These are phyloP conservation scores for Enteromius anoplus DNA, from an alignment of 2,797 vertebrate genomes.

Conservation along the genomic window DNA sequence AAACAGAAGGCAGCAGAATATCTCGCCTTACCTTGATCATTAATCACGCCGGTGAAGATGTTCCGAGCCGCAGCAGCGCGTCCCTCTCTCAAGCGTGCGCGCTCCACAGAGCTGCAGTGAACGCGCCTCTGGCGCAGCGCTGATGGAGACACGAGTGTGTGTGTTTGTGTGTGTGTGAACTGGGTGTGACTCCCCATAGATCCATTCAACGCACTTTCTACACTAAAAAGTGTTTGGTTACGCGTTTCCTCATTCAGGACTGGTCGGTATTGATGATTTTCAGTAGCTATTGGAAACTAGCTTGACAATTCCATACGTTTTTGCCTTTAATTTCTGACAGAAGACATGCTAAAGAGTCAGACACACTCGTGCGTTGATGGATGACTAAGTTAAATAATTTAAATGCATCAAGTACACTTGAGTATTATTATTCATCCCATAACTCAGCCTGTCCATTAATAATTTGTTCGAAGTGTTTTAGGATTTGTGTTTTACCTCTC, in stretches of 20 bases:
- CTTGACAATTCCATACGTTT: not conserved
- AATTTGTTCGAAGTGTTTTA: not conserved
- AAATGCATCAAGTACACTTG: not conserved
- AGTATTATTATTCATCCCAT: not conserved
- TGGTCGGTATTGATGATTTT: not conserved
- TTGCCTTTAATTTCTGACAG: not conserved
- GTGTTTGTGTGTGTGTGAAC: not conserved
- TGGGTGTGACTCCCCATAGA: conserved; percentile 9
- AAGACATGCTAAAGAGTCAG: not conserved
- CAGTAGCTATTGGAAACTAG: not conserved
- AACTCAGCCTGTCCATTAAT: not conserved
- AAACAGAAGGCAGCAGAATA: not conserved
- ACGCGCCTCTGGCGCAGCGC: conserved; percentile 39
- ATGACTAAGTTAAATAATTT: not conserved
- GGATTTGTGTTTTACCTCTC: not conserved
- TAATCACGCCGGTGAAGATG: conserved; percentile 37
- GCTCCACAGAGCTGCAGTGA: conserved; percentile 21
- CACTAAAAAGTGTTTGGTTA: not conserved
- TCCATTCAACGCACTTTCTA: no score
- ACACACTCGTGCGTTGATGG: not conserved
- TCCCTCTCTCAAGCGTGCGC: not conserved
- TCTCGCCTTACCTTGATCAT: conserved; percentile 32
- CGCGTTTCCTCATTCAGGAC: not conserved
- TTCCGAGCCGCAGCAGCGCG: not conserved
- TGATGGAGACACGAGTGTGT: not conserved